Evolutionary conservation across 2,888 invertebrate genomes (phyloP), one percentile per base, ranked within the genome.

Genomic region (Dynastes maya): DNA sequence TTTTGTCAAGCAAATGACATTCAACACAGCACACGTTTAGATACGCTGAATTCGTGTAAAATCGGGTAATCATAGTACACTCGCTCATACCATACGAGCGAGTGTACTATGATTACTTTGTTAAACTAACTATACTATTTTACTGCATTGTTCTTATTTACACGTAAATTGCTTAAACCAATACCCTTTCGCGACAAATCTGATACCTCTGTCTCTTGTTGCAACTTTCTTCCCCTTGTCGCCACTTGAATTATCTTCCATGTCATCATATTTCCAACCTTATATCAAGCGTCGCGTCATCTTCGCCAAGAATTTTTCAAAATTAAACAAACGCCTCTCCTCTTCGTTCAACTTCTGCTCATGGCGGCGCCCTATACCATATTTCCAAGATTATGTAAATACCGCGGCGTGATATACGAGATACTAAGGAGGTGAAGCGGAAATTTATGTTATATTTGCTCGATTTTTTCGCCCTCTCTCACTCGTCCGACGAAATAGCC

Each of bases 381-480:
- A 63, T 63, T 63, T 32, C 32, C 63, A 63, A 40, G 68, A 68
- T 68, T 68, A 68, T 68, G 68, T 68, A 68, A 68, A 68, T 68
- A 68, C 22, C 68, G 51, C 29, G 51, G 32, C 51, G 11, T 68
- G 68, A 68, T 68, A 68, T 68, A 68, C 68, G 68, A 22, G 29
- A 51, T 51, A 51, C 68, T 51, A 68, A 68, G 68, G 67, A 67
- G 67, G 67, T 45, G 67, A 68, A 68, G 68, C 49, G 68, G 68
- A 68, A 68, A 68, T 68, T 68, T 68, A 68, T 68, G 51, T 68
- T 51, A 68, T 68, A 68, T 68, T 68, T 68, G 68, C 51, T 68
- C 68, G 68, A 68, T 68, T 68, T 68, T 68, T 68, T 68, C 51
- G 6, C 51, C 68, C 68, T 68, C 68, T 68, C 68, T 49, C 63